A percentile compares a stretch with the other conserved stretches of the same genome.
Evolutionary conservation across 1,140 invertebrate species (phyloP).

Genomic region (Homarus americanus): DNA sequence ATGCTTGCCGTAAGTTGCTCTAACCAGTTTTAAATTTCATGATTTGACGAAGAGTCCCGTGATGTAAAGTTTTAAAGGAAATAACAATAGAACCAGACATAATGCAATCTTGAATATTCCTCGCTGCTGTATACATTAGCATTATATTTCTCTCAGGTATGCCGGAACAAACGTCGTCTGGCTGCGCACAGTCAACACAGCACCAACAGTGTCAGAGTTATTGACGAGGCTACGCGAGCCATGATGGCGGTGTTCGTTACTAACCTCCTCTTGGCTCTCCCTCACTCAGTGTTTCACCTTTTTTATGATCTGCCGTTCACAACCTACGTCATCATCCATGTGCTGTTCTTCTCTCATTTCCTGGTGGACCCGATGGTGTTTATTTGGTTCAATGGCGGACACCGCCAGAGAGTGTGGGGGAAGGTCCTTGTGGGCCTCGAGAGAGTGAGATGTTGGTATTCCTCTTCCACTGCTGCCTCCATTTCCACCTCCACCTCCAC

Average conservation of each 20-base stretch:
- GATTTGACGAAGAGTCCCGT: no score
- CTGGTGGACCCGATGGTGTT: constrained; percentile 25
- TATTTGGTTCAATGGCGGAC: constrained; percentile 15
- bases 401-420: neutral
- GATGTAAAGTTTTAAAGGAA: no score
- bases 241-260: constrained; percentile 47
- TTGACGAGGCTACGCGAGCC: constrained; percentile 17
- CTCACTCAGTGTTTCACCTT: constrained; percentile 32
- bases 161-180: constrained; percentile 29
- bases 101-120: no score
- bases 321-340: neutral
- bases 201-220: neutral
- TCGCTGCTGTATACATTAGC: no score
- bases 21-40: no score
- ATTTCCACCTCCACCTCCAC: no score
- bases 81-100: no score
- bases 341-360: constrained; percentile 9
- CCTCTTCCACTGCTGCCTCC: no score
- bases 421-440: no score
- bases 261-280: constrained; percentile 11
- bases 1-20: no score
- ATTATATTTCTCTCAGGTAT: no score
- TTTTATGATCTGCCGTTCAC: neutral
- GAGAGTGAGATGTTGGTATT: no score
- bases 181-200: neutral